Evolutionary conservation across 2,113 vertebrate species (phyloP), one percentile per base, ranked within the genome.

Genomic region (Pteruthius melanotis): DNA sequence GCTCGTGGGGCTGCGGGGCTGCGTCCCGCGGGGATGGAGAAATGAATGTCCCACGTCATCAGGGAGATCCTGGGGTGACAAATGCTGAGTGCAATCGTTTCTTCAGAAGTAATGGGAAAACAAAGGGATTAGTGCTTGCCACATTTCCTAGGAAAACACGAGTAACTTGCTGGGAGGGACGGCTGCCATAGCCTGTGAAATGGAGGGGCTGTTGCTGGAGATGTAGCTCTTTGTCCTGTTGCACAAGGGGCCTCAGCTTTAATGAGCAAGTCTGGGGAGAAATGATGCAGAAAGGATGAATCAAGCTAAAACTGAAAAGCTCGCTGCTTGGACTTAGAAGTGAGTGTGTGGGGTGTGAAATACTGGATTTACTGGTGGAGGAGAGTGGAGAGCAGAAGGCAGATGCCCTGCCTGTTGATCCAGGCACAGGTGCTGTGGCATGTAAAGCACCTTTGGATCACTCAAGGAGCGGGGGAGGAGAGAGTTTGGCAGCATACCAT

Each of bases 31-130:
- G 56, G 65, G 30, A 28, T 78, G 74, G 35, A 89, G 54, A 61
- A 86, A 26, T 3, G 3, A 37, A 52, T 0, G 0, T 47, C 44
- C 22, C 20, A 3, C 0, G 0, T 59, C 12, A 35, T 56, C 15
- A 8, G 28, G 53, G 54, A 70, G 37, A 28, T 54, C 42, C 1
- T 11, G 20, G 42, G 15, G 30, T 90, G 80, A 24, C 27, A 81
- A 65, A 88, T 15, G 33, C 42, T 5, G 16, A 31, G 18, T 30
- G 35, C 54, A 42, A 33, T 30, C 4, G 15, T 50, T 90, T 79
- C 81, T 81, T 75, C 68, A 61, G 70, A 68, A 15, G 37, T 63
- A 42, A 40, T 1, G 30, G 54, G 56, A 65, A 79, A 92, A 61
- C 35, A 92, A 88, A 83, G 56, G 28, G 44, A 71, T 78, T 30